phyloP scores from a whole-genome alignment of 2,797 vertebrate species.

The Brotogeris chrysoptera region DNA sequence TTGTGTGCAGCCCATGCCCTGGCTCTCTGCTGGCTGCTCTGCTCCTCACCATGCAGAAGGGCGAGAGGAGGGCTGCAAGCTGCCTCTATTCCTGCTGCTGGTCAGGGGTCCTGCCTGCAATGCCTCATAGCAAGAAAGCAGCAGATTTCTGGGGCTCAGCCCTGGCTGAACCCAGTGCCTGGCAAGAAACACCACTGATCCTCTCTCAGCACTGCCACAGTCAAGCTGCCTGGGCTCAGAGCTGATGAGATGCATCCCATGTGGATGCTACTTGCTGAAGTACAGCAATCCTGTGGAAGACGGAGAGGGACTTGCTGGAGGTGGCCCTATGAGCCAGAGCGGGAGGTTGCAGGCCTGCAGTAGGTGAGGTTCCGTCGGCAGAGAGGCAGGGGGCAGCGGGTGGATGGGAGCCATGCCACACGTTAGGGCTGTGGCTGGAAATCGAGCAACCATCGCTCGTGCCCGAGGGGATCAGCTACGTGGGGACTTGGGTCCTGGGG shows the following conservation, averaged over 20 bases:
- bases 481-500: rapidly evolving
- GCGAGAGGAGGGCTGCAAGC: neutral
- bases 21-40: rapidly evolving
- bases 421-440: neutral
- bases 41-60: rapidly evolving
- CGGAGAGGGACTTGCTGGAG: neutral
- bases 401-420: rapidly evolving
- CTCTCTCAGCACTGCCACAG: neutral
- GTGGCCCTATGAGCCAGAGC: neutral
- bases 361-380: neutral
- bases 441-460: rapidly evolving
- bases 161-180: neutral
- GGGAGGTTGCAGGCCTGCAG: neutral
- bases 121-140: neutral
- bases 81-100: neutral
- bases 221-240: neutral
- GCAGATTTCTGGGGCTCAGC: neutral
- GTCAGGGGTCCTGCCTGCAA: neutral
- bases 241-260: rapidly evolving
- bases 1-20: rapidly evolving
- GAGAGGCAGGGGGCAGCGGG: neutral
- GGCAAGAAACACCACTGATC: neutral
- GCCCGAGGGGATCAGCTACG: rapidly evolving
- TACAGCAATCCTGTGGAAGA: neutral
- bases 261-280: neutral